Evolutionary conservation across 2,797 vertebrate species (phyloP).

Genomic region (Channallabes apus): DNA sequence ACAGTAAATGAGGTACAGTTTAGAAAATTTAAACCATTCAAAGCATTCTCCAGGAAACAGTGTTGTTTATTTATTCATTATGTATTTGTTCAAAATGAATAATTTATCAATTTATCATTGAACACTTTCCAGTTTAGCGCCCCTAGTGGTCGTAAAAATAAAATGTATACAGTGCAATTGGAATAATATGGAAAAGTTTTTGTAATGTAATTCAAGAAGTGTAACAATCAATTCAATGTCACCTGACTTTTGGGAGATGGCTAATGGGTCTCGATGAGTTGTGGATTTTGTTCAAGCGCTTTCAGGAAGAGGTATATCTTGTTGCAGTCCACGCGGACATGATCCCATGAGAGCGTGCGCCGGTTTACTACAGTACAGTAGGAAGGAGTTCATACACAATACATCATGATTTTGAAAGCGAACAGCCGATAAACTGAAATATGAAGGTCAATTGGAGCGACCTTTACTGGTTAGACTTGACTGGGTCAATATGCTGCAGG

Average conservation of each 20-base stretch:
- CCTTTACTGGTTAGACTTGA: not conserved
- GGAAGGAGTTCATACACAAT: slow-evolving; percentile 12
- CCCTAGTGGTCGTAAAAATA: too few relatives aligned
- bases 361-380: slow-evolving; percentile 29
- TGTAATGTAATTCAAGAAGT: too few relatives aligned
- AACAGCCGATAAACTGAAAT: not conserved
- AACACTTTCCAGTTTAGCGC: too few relatives aligned
- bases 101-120: too few relatives aligned
- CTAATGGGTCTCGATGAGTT: slow-evolving; percentile 19
- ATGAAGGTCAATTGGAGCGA: slow-evolving; percentile 27
- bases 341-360: not conserved
- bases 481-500: not conserved
- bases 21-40: not conserved
- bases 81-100: too few relatives aligned
- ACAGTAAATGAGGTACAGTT: not conserved
- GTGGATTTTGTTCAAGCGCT: not conserved
- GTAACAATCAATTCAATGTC: not conserved
- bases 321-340: not conserved
- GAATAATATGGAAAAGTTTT: too few relatives aligned
- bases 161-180: too few relatives aligned
- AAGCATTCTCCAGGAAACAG: not conserved
- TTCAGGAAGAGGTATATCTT: slow-evolving; percentile 5
- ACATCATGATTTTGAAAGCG: not conserved
- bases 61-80: too few relatives aligned
- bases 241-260: slow-evolving; percentile 25